Conservation (phyloP, 2,797 vertebrate genomes). For the Sebastes wilsoni region DNA sequence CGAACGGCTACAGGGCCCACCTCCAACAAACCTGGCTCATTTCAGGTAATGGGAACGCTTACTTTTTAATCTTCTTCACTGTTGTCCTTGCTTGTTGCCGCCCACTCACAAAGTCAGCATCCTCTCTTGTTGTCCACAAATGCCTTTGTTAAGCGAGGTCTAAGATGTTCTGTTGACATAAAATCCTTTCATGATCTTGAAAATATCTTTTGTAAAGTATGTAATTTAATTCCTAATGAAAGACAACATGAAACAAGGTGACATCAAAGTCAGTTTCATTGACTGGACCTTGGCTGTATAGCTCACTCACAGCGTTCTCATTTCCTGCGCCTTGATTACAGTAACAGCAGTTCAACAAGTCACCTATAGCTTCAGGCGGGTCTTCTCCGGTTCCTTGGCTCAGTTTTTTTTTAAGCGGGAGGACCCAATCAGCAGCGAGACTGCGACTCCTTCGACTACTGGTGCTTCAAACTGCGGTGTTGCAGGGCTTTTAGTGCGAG, state of each 20-base stretch:
- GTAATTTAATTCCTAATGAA: not conserved
- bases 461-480: slow-evolving; percentile 34
- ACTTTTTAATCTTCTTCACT: slow-evolving; percentile 42
- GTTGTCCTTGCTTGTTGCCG: slow-evolving; percentile 1
- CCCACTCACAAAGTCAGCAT: slow-evolving; percentile 6
- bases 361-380: not conserved
- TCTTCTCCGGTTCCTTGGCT: not conserved
- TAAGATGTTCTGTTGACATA: not conserved
- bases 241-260: not conserved
- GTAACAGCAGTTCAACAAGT: slow-evolving; percentile 11
- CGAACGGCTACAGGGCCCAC: slow-evolving; percentile 24
- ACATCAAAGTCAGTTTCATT: not conserved
- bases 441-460: slow-evolving; percentile 4
- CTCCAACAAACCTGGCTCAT: slow-evolving; percentile 54
- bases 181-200: not conserved
- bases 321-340: slow-evolving; percentile 7
- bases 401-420: not conserved
- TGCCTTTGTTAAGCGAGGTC: not conserved
- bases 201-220: not conserved
- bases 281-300: not conserved
- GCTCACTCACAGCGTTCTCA: not conserved
- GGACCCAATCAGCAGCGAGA: slow-evolving; percentile 26
- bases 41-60: slow-evolving; percentile 63
- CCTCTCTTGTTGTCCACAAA: slow-evolving; percentile 1
- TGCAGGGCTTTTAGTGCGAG: slow-evolving; percentile 24